Evolutionary conservation across 2,888 invertebrate genomes (phyloP).

Genomic region (Drosophila rubida): DNA sequence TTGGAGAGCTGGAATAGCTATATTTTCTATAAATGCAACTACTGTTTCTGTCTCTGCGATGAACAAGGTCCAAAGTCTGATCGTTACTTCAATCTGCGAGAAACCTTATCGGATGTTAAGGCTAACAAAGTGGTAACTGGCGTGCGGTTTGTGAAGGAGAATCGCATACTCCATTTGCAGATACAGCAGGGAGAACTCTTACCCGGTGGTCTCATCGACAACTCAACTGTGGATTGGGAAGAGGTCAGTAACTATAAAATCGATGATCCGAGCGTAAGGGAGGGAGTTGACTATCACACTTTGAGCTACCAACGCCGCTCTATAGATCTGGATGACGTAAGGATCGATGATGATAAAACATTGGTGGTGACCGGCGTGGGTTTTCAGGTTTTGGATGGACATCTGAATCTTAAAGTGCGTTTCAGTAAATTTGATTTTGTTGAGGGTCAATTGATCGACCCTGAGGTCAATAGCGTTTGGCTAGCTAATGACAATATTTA

Average conservation of each 20-base stretch:
- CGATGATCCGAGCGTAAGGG: background rate
- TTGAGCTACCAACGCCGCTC: background rate
- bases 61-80: background rate
- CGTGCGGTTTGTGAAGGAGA: background rate
- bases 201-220: background rate
- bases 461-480: no score
- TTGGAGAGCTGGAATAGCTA: background rate
- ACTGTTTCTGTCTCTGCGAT: background rate
- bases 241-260: background rate
- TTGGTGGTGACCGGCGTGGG: background rate
- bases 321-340: background rate
- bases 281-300: background rate
- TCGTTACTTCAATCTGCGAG: background rate
- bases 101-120: background rate
- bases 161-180: background rate
- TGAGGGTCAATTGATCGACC: no score
- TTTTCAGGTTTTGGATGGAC: background rate
- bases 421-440: background rate
- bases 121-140: background rate
- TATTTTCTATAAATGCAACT: background rate
- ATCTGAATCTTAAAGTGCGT: background rate
- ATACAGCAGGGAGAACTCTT: background rate
- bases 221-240: background rate
- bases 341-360: background rate
- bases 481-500: slow-evolving; percentile 86